Percentiles rank a stretch among this genome's conserved stretches.
These are phyloP conservation scores for Morus bassanus DNA, from an alignment of 2,797 vertebrate species.

Conservation along the genomic window DNA sequence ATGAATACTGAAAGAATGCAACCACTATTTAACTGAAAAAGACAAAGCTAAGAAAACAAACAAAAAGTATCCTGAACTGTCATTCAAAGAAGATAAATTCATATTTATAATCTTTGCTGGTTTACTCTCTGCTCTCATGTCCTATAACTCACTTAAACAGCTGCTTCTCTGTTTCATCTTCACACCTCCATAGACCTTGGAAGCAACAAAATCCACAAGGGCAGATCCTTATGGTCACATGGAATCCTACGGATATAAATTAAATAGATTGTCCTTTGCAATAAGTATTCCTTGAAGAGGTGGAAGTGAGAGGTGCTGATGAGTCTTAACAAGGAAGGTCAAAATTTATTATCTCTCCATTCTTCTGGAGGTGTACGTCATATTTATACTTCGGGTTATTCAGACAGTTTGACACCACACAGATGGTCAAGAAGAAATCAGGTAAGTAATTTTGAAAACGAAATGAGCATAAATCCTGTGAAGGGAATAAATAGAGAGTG, in stretches of 20 bases:
- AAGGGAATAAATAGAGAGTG: not conserved
- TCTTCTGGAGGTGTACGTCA: not conserved
- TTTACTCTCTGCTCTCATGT: not conserved
- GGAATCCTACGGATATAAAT: not conserved
- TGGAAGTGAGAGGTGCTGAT: not conserved
- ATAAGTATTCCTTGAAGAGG: not conserved
- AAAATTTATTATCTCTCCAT: not conserved
- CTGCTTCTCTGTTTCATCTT: not conserved
- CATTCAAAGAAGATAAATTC: not conserved
- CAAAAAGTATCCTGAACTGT: not conserved
- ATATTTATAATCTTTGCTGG: not conserved
- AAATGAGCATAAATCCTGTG: not conserved
- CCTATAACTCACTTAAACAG: not conserved
- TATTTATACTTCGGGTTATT: not conserved
- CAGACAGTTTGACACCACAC: not conserved
- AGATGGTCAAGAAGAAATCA: not conserved
- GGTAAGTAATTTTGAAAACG: not conserved
- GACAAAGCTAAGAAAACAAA: not conserved
- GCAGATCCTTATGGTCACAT: not conserved
- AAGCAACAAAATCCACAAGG: not conserved
- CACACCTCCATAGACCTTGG: not conserved
- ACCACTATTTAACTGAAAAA: not conserved
- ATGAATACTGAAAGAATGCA: not conserved
- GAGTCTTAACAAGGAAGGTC: not conserved
- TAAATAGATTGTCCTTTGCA: not conserved